Conservation (phyloP, 2,113 vertebrate genomes). For the Steatornis caripensis region DNA sequence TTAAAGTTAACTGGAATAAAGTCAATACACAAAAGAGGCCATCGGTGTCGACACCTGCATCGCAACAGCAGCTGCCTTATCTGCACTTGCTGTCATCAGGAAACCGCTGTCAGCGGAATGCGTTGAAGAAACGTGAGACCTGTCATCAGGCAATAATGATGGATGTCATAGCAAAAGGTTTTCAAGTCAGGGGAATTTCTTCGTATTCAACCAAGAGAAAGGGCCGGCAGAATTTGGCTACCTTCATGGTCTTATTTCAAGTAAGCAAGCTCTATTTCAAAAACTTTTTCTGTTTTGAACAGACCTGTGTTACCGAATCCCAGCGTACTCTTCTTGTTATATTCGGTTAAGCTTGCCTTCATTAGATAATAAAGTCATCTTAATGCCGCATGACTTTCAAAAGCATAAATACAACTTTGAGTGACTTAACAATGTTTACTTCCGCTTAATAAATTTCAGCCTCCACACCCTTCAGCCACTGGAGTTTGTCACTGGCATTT, state of each 20-base stretch:
- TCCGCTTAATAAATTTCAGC: not conserved
- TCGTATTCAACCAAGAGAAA: not conserved
- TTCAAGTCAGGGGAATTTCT: not conserved
- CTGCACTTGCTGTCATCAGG: not conserved
- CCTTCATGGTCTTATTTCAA: not conserved
- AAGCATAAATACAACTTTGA: not conserved
- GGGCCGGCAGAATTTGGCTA: not conserved
- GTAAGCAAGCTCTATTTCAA: not conserved
- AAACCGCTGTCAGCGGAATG: not conserved
- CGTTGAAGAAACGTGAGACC: not conserved
- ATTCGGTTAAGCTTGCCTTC: not conserved
- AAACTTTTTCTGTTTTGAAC: not conserved
- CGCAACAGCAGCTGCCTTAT: not conserved
- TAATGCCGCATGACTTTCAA: not conserved
- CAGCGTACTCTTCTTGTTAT: fast-evolving
- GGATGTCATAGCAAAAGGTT: not conserved
- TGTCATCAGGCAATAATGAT: not conserved
- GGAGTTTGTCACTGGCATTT: not conserved
- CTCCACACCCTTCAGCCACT: not conserved
- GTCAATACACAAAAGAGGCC: not conserved
- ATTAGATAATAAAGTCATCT: not conserved
- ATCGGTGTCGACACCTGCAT: not conserved
- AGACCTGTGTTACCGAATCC: not conserved
- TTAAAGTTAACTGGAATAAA: not conserved
- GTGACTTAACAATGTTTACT: not conserved